These are phyloP conservation scores for Nomada ruficornis DNA, from an alignment of 2,888 invertebrate genomes.

Conservation along the genomic window DNA sequence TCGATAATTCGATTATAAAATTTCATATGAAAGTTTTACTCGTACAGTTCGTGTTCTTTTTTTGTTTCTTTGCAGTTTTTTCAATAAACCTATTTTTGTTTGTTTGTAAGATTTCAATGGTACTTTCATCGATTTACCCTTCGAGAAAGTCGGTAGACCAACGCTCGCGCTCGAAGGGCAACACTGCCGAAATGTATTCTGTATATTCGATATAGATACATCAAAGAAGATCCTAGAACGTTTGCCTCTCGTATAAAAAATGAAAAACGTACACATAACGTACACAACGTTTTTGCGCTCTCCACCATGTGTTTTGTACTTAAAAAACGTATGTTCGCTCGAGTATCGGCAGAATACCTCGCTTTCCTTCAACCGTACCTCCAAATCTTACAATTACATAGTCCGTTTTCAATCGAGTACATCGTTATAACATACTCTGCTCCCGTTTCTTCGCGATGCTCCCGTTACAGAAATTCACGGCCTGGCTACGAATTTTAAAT, in stretches of 20 bases:
- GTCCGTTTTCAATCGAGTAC: slow-evolving; percentile 15
- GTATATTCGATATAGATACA: slow-evolving; percentile 35
- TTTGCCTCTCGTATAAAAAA: slow-evolving; percentile 54
- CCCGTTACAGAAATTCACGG: slow-evolving; percentile 40
- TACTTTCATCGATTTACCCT: slow-evolving; percentile 18
- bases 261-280: slow-evolving; percentile 56
- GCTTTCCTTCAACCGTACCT: slow-evolving; percentile 1
- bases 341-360: slow-evolving; percentile 80
- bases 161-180: neutral
- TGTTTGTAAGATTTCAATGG: neutral
- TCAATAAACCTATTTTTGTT: neutral
- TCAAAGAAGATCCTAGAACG: slow-evolving; percentile 52
- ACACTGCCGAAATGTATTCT: slow-evolving; percentile 30
- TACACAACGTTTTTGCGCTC: slow-evolving; percentile 43
- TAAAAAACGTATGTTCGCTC: slow-evolving; percentile 78
- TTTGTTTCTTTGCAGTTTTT: neutral
- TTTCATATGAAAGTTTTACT: too few relatives aligned
- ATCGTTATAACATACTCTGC: slow-evolving; percentile 13
- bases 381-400: neutral
- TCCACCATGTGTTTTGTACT: slow-evolving; percentile 78
- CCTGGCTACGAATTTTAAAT: slow-evolving; percentile 55
- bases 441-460: slow-evolving; percentile 44
- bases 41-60: too few relatives aligned
- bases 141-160: slow-evolving; percentile 1
- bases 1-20: too few relatives aligned